Evolutionary conservation across 1,140 invertebrate species (phyloP), one percentile per base, ranked within the genome.

Genomic region (Cardiocondyla obscurior): DNA sequence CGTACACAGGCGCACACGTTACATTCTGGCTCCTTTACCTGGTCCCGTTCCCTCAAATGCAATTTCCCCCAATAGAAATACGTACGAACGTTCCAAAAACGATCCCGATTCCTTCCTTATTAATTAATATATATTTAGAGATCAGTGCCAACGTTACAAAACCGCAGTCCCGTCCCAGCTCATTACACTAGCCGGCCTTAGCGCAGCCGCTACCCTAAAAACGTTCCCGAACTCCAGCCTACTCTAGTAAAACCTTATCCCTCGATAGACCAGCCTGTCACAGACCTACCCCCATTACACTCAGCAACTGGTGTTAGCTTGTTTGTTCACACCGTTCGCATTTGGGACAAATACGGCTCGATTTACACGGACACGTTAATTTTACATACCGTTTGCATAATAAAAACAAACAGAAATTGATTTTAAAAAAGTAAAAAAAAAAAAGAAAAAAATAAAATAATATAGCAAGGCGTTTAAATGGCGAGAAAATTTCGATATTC

Each of bases 271-370:
- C 70, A 81, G 83, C 81, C 64, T 64, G 60, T 85, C 89, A 91
- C 90, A 87, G 74, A 88, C 84, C 79, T 81, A 87, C 81, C 72
- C 65, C 72, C 65, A 89, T 79, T 84, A 90, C 85, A 91, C 86
- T 87, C 90, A 93, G 92, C 92, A 93, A 93, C 92, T 93, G 92
- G 89, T 93, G 91, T 93, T 92, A 92, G 92, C 92, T 94, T 94
- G 91, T 94, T 92, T 93, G 90, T 93, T 92, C 89, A 93, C 90
- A 92, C 90, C 92, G 85, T 91, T 88, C 83, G 90, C 92, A 92
- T 91, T 91, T 91, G 92, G 88, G 85, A 91, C 83, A 93, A 94
- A 93, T 94, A 93, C 91, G 87, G 90, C 91, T 93, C 87, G 69
- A 62, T 69, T n/a, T n/a, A n/a, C n/a, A 57, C 70, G 82, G 36